Conservation (phyloP, 2,113 vertebrate species). For the Azemiops feae region DNA sequence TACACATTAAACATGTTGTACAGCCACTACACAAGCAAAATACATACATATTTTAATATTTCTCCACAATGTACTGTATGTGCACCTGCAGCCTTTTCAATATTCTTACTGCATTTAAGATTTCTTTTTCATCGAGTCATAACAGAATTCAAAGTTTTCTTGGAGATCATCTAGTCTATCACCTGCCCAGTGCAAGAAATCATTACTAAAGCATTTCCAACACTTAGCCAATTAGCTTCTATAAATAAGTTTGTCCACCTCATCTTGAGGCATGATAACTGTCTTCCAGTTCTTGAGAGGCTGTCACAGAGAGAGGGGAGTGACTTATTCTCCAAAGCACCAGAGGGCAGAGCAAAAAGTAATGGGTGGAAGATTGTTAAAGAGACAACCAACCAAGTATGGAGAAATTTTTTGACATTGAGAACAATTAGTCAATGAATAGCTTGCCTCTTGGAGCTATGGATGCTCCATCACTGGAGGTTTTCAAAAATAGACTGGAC, state of each 20-base stretch:
- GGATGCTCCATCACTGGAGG: neutral
- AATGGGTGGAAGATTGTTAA: neutral
- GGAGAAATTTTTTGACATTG: neutral
- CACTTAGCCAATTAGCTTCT: neutral
- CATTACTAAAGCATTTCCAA: neutral
- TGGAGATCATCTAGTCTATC: neutral
- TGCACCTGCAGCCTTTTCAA: neutral
- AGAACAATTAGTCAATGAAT: neutral
- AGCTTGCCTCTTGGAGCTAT: neutral
- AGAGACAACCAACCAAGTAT: neutral
- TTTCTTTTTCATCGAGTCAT: neutral
- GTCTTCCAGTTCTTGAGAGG: neutral
- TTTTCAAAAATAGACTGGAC: neutral
- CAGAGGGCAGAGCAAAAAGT: neutral
- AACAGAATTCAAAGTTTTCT: neutral
- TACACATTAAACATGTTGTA: neutral
- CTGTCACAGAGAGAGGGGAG: neutral
- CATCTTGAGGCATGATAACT: neutral
- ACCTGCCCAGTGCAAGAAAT: neutral
- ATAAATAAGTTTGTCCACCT: neutral
- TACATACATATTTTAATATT: neutral
- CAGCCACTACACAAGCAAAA: neutral
- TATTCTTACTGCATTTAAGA: neutral
- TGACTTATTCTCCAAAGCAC: neutral
- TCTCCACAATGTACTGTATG: neutral